Percentiles rank a stretch among this genome's conserved stretches.
Conservation (phyloP, 2,113 vertebrate species). For the Gavialis gangeticus region DNA sequence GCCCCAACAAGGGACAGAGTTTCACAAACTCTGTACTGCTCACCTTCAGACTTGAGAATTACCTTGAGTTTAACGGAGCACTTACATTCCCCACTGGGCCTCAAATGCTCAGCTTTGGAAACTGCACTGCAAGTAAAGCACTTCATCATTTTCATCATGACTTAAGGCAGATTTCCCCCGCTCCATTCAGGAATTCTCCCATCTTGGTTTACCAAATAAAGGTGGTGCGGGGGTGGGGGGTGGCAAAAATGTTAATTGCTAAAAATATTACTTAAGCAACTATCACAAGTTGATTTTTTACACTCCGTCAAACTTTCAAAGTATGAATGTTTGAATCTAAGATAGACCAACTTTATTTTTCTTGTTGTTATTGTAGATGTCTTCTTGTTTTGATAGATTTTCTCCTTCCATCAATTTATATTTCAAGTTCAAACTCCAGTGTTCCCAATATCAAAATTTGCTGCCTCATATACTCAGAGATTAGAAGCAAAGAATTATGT, state of each 20-base stretch:
- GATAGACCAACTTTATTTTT: background rate
- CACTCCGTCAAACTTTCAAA: conserved; percentile 4
- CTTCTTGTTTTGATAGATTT: background rate
- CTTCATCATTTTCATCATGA: background rate
- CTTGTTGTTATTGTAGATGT: conserved; percentile 17
- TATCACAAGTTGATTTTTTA: background rate
- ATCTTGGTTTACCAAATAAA: background rate
- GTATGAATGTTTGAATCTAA: background rate
- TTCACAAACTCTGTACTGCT: background rate
- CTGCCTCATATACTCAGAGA: conserved; percentile 5
- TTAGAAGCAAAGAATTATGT: conserved; percentile 62
- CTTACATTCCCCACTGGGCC: conserved; percentile 19
- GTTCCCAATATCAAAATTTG: conserved; percentile 36
- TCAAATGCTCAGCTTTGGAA: conserved; percentile 35
- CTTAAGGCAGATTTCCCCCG: background rate
- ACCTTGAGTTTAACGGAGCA: conserved; percentile 13
- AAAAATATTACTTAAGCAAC: background rate
- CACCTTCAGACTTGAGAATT: background rate
- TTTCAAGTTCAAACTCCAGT: conserved; percentile 16
- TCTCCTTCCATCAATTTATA: background rate
- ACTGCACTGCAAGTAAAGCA: conserved; percentile 17
- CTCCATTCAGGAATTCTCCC: conserved; percentile 8
- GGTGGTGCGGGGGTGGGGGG: background rate
- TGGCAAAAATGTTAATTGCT: conserved; percentile 7
- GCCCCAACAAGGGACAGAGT: background rate